These are phyloP conservation scores for Hypselothyrea guttata DNA, from an alignment of 2,888 invertebrate genomes.

Conservation along the genomic window DNA sequence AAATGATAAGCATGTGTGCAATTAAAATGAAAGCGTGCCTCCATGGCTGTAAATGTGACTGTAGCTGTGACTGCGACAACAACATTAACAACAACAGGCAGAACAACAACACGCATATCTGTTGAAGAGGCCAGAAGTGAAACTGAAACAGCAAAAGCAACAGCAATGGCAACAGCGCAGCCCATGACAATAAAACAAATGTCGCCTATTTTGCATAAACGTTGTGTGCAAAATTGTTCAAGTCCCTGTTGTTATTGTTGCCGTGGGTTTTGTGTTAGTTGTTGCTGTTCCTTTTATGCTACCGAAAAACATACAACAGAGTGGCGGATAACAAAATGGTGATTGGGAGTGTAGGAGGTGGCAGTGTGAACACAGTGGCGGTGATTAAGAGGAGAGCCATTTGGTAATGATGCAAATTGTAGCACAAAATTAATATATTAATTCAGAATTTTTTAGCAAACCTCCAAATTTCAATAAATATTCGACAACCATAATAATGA, in stretches of 20 bases:
- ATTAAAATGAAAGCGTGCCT: conserved; percentile 76
- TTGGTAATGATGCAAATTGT: conserved; percentile 13
- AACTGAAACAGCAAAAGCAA: conserved; percentile 14
- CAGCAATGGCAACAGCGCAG: conserved; percentile 24
- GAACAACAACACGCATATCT: conserved; percentile 1
- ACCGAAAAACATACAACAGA: conserved; percentile 33
- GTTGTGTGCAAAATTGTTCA: conserved; percentile 63
- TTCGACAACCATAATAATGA: too few species aligned
- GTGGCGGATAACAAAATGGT: background rate
- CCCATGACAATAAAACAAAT: conserved; percentile 72
- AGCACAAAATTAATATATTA: too few species aligned
- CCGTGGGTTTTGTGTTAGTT: too few species aligned
- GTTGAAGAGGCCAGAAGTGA: conserved; percentile 14
- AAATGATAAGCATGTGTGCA: conserved; percentile 78
- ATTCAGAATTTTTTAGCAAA: too few species aligned
- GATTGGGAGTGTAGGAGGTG: background rate
- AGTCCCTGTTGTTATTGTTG: conserved; percentile 29
- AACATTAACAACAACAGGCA: conserved; percentile 20
- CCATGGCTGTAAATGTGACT: conserved; percentile 34
- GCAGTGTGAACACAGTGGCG: conserved; percentile 33
- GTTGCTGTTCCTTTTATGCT: conserved; percentile 39
- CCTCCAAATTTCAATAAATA: too few species aligned
- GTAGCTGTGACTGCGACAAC: conserved; percentile 42
- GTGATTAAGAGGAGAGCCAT: conserved; percentile 39
- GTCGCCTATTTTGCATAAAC: conserved; percentile 75